Base-by-base conservation (phyloP, 2,888 invertebrate species). In the Microdon myrmicae region DNA sequence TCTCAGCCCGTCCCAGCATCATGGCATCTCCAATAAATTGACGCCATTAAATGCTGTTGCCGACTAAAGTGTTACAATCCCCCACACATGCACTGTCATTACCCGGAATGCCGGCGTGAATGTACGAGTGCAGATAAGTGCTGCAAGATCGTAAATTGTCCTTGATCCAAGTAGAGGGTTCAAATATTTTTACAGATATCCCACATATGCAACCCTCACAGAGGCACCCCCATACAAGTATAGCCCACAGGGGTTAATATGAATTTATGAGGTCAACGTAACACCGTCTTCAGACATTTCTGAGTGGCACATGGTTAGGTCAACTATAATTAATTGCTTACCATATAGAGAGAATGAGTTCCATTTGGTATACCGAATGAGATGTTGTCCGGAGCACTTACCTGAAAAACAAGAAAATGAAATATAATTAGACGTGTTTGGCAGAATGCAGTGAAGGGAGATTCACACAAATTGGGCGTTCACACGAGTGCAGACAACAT, bases 201-300 rank as follows among this genome's bases (percentile, higher is more conserved):
- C n/a, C n/a, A n/a, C n/a, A n/a, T n/a, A n/a, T 10, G 9, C 10
- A 51, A 37, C 32, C 41, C 26, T 32, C 20, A 25, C 32, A 9
- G 9, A 39, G 19, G 28, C 31, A 47, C 29, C 29, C 22, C 31
- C 19, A 28, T 47, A 22, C 38, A 35, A 37, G 31, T 45, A 45
- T 14, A 10, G 4, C 4, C 31, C 49, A 45, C 10, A 4, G 37
- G 47, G 64, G 64, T 64, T 64, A 64, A 64, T 64, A 58, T 53
- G 53, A 64, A 64, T 64, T 58, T 64, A 64, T 58, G 64, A 32
- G 58, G 47, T 64, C 47, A 58, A 43, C 32, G 43, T 47, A 32
- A 58, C 38, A 45, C 32, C 4, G 22, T 35, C 25, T 28, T 35
- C 31, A 44, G 38, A 43, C 28, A 31, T 44, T 41, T 56, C 20